A percentile compares a stretch with the other conserved stretches of the same genome.
phyloP scores from a whole-genome alignment of 2,888 invertebrate species.

The Melipona bicolor region DNA sequence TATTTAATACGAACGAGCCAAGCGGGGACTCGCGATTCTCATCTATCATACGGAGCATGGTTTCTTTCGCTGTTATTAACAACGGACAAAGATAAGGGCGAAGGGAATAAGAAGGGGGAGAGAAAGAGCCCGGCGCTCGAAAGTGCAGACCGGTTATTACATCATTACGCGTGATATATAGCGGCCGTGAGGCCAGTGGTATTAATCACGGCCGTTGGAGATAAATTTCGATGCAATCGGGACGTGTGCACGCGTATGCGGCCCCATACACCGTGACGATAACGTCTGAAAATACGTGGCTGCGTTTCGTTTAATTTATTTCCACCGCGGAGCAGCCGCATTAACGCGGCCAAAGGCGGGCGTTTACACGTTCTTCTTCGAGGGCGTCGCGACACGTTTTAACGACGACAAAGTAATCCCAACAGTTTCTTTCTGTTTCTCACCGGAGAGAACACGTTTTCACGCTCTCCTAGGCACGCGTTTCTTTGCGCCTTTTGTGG shows the following conservation, averaged over 20 bases:
- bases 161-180: conserved; percentile 72
- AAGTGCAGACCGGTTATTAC: conserved; percentile 70
- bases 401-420: conserved; percentile 45
- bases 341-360: conserved; percentile 15
- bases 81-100: conserved; percentile 36
- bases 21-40: conserved; percentile 44
- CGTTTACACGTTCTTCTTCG: not conserved
- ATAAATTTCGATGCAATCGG: conserved; percentile 71
- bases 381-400: conserved; percentile 22
- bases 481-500: not conserved
- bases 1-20: conserved; percentile 65
- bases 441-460: not conserved
- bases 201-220: conserved; percentile 67
- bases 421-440: conserved; percentile 14
- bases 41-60: conserved; percentile 49
- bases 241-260: conserved; percentile 57
- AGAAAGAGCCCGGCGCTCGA: conserved; percentile 37
- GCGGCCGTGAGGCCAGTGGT: conserved; percentile 47
- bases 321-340: conserved; percentile 23
- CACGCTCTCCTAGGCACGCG: not conserved
- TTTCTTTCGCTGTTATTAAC: conserved; percentile 67
- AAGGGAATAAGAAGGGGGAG: conserved; percentile 55
- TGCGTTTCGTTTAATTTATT: conserved; percentile 55
- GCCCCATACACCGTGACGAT: conserved; percentile 45
- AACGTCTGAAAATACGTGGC: conserved; percentile 53